These are phyloP conservation scores for Tribolium castaneum DNA, from an alignment of 1,140 invertebrate genomes.

Conservation along the genomic window DNA sequence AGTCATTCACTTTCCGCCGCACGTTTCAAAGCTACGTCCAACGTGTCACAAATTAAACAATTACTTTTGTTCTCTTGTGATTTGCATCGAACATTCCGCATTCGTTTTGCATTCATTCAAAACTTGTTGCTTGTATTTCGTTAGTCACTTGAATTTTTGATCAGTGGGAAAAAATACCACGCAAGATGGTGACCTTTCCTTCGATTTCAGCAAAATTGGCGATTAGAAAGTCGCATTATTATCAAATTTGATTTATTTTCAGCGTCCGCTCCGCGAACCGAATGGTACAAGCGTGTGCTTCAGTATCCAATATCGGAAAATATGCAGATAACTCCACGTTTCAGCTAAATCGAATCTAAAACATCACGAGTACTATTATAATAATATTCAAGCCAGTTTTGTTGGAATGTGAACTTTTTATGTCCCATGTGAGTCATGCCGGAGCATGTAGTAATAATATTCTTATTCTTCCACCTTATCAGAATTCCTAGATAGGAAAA, in stretches of 20 bases:
- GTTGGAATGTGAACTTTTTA: constrained; percentile 30
- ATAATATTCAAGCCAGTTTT: constrained; percentile 20
- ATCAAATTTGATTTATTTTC: neutral
- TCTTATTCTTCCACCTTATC: neutral
- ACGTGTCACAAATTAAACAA: constrained; percentile 34
- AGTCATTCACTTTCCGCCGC: neutral
- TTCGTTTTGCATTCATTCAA: constrained; percentile 13
- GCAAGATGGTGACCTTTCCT: neutral
- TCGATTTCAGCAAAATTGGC: neutral
- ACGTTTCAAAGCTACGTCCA: constrained; percentile 9
- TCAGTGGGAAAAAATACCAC: neutral
- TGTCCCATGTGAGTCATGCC: constrained; percentile 1
- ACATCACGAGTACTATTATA: constrained; percentile 12
- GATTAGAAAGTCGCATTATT: neutral
- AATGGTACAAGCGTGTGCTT: neutral
- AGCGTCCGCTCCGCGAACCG: neutral
- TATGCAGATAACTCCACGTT: neutral
- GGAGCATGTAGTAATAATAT: neutral
- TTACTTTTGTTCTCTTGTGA: constrained; percentile 38
- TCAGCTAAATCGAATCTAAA: constrained; percentile 19
- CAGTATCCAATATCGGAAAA: neutral
- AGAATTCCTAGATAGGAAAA: constrained; percentile 1
- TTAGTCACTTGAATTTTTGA: constrained; percentile 31
- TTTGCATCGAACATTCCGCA: neutral
- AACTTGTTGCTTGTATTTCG: constrained; percentile 12